Conservation (phyloP, 2,888 invertebrate species). For the Hydrotaea cyrtoneurina region DNA sequence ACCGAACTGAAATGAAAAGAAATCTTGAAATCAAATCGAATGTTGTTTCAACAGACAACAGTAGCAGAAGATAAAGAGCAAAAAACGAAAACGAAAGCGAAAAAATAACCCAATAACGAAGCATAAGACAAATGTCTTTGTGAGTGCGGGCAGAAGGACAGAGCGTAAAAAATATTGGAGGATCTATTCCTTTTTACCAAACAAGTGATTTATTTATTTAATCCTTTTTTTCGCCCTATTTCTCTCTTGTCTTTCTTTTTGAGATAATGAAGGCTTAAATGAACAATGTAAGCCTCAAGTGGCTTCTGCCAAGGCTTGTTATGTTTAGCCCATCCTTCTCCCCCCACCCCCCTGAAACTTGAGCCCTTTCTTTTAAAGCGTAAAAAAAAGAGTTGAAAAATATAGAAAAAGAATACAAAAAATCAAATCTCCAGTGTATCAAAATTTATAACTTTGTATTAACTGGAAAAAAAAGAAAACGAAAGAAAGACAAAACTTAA, state of each 20-base stretch:
- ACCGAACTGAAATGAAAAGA: constrained; percentile 5
- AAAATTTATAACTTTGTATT: constrained; percentile 61
- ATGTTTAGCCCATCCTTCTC: neutral
- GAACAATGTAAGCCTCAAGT: constrained; percentile 64
- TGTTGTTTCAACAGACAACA: neutral
- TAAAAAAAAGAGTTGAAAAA: neutral
- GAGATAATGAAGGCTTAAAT: constrained; percentile 66
- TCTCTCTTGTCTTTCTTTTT: constrained; percentile 42
- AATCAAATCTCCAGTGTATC: constrained; percentile 67
- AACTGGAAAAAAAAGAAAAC: constrained; percentile 14
- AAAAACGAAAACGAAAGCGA: neutral
- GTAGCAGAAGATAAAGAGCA: neutral
- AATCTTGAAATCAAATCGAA: constrained; percentile 40
- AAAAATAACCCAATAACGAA: neutral
- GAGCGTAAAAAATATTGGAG: constrained; percentile 27
- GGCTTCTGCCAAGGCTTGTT: constrained; percentile 39
- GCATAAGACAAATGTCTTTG: constrained; percentile 65
- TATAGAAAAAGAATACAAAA: neutral
- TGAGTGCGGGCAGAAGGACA: too few species aligned
- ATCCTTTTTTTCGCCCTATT: constrained; percentile 65
- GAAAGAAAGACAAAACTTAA: neutral
- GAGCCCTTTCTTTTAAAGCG: constrained; percentile 14
- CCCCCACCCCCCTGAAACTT: constrained; percentile 62
- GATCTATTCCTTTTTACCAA: constrained; percentile 46
- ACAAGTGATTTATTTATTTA: constrained; percentile 70